phyloP scores from a whole-genome alignment of 2,113 vertebrate genomes.

The Thunnus thynnus region DNA sequence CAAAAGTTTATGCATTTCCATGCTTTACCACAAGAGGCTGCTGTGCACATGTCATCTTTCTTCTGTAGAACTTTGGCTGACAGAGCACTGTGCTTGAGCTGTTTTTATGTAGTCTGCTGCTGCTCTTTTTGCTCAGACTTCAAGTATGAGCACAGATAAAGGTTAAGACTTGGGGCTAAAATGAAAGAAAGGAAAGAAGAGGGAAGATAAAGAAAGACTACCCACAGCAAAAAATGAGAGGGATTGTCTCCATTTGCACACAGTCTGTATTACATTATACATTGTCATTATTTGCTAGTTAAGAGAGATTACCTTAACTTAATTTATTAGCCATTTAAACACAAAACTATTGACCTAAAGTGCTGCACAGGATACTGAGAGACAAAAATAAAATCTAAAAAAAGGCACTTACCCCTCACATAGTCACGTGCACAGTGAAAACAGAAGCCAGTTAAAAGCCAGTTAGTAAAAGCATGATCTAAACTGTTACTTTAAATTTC shows the following conservation, averaged over 20 bases:
- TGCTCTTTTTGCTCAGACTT: background rate
- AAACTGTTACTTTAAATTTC: no score
- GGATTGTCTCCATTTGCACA: background rate
- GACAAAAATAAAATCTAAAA: no score
- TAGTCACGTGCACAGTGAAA: no score
- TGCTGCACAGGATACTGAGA: no score
- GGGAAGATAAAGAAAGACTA: background rate
- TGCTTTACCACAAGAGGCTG: conserved; percentile 69
- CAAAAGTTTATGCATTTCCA: conserved; percentile 17
- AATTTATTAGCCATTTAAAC: background rate
- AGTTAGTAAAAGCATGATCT: no score
- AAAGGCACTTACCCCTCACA: no score
- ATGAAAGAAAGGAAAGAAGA: background rate
- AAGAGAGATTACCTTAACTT: no score
- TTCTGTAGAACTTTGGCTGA: background rate
- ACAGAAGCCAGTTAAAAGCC: no score
- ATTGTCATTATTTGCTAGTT: background rate
- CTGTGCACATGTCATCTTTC: conserved; percentile 25
- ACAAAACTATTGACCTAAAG: no score
- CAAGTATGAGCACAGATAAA: background rate
- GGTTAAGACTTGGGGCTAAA: background rate
- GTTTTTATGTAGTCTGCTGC: background rate
- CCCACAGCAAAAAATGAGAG: background rate
- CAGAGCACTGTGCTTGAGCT: background rate
- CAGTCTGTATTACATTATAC: background rate